These are phyloP conservation scores for Perca fluviatilis DNA, from an alignment of 2,113 vertebrate species.

Conservation along the genomic window DNA sequence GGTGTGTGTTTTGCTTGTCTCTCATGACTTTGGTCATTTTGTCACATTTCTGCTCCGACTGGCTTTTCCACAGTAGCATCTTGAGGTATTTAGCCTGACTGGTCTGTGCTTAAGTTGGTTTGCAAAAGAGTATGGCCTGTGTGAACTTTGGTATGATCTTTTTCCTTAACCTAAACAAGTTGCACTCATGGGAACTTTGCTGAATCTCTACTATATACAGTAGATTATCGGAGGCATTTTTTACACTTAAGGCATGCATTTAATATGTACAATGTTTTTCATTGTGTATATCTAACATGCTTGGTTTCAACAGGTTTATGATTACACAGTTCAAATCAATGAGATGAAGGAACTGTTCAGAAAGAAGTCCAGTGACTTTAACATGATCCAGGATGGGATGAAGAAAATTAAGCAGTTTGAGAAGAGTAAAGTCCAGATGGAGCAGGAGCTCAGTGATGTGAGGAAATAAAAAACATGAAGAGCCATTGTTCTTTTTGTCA, in stretches of 20 bases:
- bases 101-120: slow-evolving; percentile 59
- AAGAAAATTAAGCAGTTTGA: slow-evolving; percentile 87
- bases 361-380: slow-evolving; percentile 85
- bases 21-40: slow-evolving; percentile 79
- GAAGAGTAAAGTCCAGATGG: slow-evolving; percentile 85
- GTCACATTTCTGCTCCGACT: slow-evolving; percentile 67
- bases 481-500: background rate
- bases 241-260: background rate
- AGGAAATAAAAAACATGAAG: slow-evolving; percentile 39
- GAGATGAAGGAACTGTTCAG: slow-evolving; percentile 85
- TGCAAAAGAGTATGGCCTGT: slow-evolving; percentile 51
- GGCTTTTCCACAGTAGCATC: slow-evolving; percentile 75
- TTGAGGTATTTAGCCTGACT: slow-evolving; percentile 68
- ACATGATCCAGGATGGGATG: slow-evolving; percentile 86
- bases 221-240: slow-evolving; percentile 6
- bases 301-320: slow-evolving; percentile 77
- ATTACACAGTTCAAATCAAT: slow-evolving; percentile 78
- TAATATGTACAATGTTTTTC: background rate
- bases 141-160: slow-evolving; percentile 55
- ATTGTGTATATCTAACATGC: slow-evolving; percentile 1
- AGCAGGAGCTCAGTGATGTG: slow-evolving; percentile 87
- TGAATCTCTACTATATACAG: slow-evolving; percentile 9
- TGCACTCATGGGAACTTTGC: slow-evolving; percentile 49
- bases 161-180: slow-evolving; percentile 43
- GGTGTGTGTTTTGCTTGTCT: slow-evolving; percentile 69